Evolutionary conservation across 2,888 invertebrate species (phyloP).

Genomic region (Chrysotoxum bicinctum): DNA sequence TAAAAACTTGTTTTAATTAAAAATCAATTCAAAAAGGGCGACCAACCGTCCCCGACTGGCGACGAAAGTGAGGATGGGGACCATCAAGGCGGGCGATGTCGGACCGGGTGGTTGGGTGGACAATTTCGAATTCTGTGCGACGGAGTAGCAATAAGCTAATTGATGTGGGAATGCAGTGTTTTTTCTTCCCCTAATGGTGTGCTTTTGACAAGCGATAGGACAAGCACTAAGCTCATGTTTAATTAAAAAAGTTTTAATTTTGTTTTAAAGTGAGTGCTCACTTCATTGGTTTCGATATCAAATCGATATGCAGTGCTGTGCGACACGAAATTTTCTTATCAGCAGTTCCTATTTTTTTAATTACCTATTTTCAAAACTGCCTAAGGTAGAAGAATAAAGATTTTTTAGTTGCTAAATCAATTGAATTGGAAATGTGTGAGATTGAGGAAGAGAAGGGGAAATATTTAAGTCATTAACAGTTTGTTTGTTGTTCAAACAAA

Average conservation of each 20-base stretch:
- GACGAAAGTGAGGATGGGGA: not conserved
- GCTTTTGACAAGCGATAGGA: conserved; percentile 64
- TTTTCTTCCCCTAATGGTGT: conserved; percentile 37
- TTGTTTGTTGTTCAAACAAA: too few species aligned
- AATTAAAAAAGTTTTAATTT: conserved; percentile 63
- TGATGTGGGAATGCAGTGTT: conserved; percentile 41
- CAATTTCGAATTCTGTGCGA: conserved; percentile 36
- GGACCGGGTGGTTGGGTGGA: conserved; percentile 6
- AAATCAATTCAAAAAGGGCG: conserved; percentile 48
- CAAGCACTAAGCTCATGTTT: conserved; percentile 51
- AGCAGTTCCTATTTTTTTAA: not conserved
- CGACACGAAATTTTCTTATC: not conserved
- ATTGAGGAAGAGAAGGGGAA: not conserved
- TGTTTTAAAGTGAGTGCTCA: conserved; percentile 29
- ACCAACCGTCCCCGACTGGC: not conserved
- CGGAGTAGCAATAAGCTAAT: conserved; percentile 53
- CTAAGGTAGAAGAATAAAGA: not conserved
- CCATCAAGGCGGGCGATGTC: not conserved
- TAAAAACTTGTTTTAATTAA: conserved; percentile 55
- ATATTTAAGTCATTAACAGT: too few species aligned
- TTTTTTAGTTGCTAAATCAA: too few species aligned
- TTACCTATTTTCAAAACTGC: not conserved
- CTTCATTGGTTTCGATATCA: conserved; percentile 45
- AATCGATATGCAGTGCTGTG: conserved; percentile 11
- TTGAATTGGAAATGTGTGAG: too few species aligned